A percentile compares a stretch with the other conserved stretches of the same genome.
phyloP scores from a whole-genome alignment of 2,888 invertebrate species.

The Stenodema calcarata region DNA sequence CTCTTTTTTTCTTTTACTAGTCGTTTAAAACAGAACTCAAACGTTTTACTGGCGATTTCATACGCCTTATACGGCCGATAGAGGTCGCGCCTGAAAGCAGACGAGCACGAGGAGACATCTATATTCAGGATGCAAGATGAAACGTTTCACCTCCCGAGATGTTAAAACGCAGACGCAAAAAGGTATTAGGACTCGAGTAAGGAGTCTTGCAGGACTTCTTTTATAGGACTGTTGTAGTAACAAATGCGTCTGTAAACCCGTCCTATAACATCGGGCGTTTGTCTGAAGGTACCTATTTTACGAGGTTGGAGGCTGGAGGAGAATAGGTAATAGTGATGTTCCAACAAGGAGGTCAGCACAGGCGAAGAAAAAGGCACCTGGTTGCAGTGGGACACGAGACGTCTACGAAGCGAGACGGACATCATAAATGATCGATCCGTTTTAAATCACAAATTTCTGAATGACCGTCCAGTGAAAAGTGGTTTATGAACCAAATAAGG shows the following conservation, averaged over 20 bases:
- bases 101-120: background rate
- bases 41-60: background rate
- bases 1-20: no score
- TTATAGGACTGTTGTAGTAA: background rate
- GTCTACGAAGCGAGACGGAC: no score
- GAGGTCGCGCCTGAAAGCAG: background rate
- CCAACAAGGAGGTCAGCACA: background rate
- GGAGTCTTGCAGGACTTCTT: background rate
- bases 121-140: background rate
- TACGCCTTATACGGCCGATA: background rate
- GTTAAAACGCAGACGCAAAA: background rate
- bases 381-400: background rate
- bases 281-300: background rate
- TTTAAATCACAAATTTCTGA: no score
- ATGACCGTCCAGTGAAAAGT: no score
- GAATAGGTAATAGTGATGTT: background rate
- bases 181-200: background rate
- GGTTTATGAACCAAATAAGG: no score
- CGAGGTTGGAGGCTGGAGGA: background rate
- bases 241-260: constrained; percentile 22
- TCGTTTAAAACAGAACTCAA: background rate
- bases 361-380: background rate
- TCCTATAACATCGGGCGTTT: constrained; percentile 11
- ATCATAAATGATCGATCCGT: no score
- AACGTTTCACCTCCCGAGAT: background rate